Conservation (phyloP, 2,888 invertebrate species). For the Mallateleia sp. region DNA sequence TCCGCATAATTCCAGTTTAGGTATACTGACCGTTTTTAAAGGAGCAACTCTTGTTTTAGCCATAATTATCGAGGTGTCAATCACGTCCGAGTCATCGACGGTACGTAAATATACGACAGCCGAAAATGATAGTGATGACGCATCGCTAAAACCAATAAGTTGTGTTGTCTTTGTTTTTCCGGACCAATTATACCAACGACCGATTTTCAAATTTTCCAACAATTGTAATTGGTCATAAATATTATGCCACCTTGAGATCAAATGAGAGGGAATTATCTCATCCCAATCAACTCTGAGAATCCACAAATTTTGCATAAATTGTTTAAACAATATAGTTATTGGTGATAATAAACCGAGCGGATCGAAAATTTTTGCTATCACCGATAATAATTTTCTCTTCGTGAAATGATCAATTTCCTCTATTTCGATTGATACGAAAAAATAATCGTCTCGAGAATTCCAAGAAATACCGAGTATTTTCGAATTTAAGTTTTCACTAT, state of each 20-base stretch:
- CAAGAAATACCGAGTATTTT: background rate
- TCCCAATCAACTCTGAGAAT: slow-evolving; percentile 1
- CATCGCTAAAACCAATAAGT: slow-evolving; percentile 20
- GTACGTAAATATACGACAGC: slow-evolving; percentile 18
- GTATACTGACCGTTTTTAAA: slow-evolving; percentile 26
- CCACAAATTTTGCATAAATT: slow-evolving; percentile 2
- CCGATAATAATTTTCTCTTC: no score
- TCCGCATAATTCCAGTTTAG: slow-evolving; percentile 7
- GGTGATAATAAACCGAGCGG: background rate
- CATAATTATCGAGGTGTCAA: background rate
- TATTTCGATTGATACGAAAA: background rate
- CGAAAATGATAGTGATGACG: background rate
- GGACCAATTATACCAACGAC: background rate
- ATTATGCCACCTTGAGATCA: background rate
- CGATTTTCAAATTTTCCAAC: background rate
- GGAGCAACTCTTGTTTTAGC: slow-evolving; percentile 23
- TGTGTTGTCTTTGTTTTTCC: background rate
- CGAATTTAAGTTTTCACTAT: no score
- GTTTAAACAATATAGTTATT: background rate
- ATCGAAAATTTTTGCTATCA: slow-evolving; percentile 7
- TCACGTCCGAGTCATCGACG: background rate
- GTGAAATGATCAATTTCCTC: no score
- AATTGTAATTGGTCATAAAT: background rate
- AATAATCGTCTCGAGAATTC: background rate
- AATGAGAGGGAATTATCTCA: background rate